Evolutionary conservation across 2,113 vertebrate species (phyloP).

Genomic region (Monarcha castaneiventris): DNA sequence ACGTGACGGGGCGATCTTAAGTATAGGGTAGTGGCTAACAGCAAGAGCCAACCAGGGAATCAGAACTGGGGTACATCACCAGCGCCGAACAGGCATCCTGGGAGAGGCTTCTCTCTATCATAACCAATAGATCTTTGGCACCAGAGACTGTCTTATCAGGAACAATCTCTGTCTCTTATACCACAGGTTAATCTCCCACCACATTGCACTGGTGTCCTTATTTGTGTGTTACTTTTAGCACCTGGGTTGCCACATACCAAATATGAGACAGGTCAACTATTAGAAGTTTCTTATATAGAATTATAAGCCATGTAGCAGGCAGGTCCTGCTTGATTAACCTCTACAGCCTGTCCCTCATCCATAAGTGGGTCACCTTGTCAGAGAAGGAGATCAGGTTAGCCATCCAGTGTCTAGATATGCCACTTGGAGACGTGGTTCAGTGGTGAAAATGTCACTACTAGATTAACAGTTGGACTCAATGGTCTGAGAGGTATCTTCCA

Average conservation of each 20-base stretch:
- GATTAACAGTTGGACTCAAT: neutral
- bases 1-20: too few relatives aligned
- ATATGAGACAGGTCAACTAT: neutral
- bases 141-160: too few relatives aligned
- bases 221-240: neutral
- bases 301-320: neutral
- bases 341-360: neutral
- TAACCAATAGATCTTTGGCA: too few relatives aligned
- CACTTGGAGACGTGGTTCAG: neutral
- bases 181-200: too few relatives aligned
- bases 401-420: neutral
- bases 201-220: neutral
- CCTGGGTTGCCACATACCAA: fast-evolving
- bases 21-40: too few relatives aligned
- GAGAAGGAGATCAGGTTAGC: neutral
- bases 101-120: too few relatives aligned
- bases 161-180: too few relatives aligned
- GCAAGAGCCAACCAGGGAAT: too few relatives aligned
- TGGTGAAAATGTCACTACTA: neutral
- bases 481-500: neutral
- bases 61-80: too few relatives aligned
- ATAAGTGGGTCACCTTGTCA: neutral
- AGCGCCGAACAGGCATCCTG: too few relatives aligned
- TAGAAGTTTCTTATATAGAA: neutral
- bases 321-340: neutral